Evolutionary conservation across 30 jellyfish, hydroid and myxozoan genomes (phyloP), one percentile per base, ranked within the genome.

Genomic region (Turritopsis rubra): DNA sequence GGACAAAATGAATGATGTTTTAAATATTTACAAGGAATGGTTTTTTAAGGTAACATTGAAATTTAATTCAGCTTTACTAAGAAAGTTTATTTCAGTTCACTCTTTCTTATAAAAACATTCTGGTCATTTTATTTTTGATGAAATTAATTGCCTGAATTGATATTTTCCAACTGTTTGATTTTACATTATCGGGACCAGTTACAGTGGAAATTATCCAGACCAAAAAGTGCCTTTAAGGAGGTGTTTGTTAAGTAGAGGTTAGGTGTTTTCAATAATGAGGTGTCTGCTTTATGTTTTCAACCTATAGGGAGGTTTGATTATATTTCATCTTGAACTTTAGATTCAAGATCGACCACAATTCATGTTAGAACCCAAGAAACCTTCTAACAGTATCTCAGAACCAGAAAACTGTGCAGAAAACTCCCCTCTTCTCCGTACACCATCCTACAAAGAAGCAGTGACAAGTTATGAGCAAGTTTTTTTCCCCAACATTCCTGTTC

Each of bases 401-500:
- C 89, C 86, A 1, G 31, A 27, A 68, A 68, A 68, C 21, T 68
- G 77, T 68, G 95, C 81, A 26, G 97, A 87, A 71, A 52, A 85
- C 60, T 80, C 95, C 16, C 96, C 97, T 9, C 53, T 88, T 25
- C 74, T 93, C 41, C 88, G 99, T 21, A 83, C 99, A 28, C 94
- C 99, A 65, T 93, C 99, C n/a, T 93, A 93, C 89, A 93, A 89
- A 65, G 96, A 93, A 70, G 99, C 99, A 41, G 99, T 93, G 27
- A 90, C 80, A 24, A 93, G 87, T 65, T 72, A 87, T 22, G 97
- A 88, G 54, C 88, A 87, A 82, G 88, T 89, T 71, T 88, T 93
- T 77, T 93, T 93, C 66, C 84, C 96, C 5, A 66, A 88, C 23
- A 71, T 88, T 7, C 99, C 99, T 1, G 75, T 93, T 13, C 96